Conservation (phyloP, 2,113 vertebrate species). For the Pogonocichla stellata region DNA sequence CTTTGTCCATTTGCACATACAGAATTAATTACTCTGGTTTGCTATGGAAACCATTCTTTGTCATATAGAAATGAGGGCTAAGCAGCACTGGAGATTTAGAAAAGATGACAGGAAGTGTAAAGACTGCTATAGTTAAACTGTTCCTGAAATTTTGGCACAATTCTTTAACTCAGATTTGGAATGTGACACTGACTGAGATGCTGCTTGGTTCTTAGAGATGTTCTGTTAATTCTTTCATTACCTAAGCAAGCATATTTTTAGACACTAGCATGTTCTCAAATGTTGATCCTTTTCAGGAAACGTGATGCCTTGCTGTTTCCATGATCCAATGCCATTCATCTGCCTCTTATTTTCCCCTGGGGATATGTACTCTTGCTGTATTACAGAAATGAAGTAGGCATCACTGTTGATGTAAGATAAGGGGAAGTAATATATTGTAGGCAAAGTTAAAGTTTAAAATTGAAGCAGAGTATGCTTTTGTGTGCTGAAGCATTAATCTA, state of each 20-base stretch:
- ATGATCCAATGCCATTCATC: neutral
- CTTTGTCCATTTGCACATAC: neutral
- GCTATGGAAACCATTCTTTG: conserved; percentile 52
- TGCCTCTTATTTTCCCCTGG: neutral
- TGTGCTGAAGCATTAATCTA: neutral
- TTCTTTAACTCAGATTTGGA: neutral
- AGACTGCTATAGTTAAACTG: conserved; percentile 28
- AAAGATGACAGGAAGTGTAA: conserved; percentile 2
- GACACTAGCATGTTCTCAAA: neutral
- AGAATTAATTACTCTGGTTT: conserved; percentile 50
- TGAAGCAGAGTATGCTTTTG: neutral
- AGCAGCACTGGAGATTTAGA: neutral
- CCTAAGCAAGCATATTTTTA: neutral
- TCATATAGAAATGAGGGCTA: neutral
- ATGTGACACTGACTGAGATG: neutral
- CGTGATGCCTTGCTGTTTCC: neutral
- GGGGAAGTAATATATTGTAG: neutral
- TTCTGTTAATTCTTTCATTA: neutral
- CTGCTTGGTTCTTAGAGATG: neutral
- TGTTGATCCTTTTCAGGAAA: neutral
- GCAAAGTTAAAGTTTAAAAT: neutral
- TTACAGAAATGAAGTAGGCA: neutral
- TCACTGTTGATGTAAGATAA: neutral
- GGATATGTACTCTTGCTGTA: neutral
- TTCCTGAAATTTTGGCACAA: neutral